These are phyloP conservation scores for Pavo muticus DNA, from an alignment of 2,113 vertebrate species.

Conservation along the genomic window DNA sequence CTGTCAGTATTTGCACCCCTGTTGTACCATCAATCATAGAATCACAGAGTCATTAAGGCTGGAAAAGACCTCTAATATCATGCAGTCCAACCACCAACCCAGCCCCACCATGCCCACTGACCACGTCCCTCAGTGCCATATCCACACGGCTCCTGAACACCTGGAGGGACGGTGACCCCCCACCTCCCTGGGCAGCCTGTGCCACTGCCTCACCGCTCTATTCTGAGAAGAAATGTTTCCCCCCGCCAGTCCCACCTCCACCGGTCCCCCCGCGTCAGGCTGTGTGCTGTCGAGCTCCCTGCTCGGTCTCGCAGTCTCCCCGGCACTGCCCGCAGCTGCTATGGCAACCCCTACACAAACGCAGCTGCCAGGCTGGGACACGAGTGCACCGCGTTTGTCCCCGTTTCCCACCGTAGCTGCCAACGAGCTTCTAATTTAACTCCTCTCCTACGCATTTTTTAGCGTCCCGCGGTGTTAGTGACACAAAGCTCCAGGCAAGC, in stretches of 20 bases:
- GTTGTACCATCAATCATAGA: background rate
- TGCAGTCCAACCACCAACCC: too few species aligned
- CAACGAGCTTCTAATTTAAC: background rate
- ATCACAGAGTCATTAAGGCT: too few species aligned
- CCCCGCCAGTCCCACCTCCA: too few species aligned
- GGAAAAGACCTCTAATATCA: too few species aligned
- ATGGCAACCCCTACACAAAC: slow-evolving; percentile 63
- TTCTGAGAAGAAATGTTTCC: too few species aligned
- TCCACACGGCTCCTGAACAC: too few species aligned
- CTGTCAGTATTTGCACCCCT: background rate
- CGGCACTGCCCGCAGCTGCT: background rate
- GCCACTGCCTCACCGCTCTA: too few species aligned
- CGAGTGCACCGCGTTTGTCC: background rate
- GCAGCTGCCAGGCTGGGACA: background rate
- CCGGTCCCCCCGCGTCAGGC: background rate
- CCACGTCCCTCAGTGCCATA: too few species aligned
- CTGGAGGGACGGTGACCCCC: too few species aligned
- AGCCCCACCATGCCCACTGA: too few species aligned
- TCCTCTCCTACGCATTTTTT: background rate
- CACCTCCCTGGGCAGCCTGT: too few species aligned
- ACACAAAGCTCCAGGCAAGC: background rate
- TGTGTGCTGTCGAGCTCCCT: background rate
- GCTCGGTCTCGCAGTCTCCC: background rate
- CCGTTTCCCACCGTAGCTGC: background rate
- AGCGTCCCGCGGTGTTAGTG: background rate